Evolutionary conservation across 2,888 invertebrate species (phyloP).

Genomic region (Apamea anceps): DNA sequence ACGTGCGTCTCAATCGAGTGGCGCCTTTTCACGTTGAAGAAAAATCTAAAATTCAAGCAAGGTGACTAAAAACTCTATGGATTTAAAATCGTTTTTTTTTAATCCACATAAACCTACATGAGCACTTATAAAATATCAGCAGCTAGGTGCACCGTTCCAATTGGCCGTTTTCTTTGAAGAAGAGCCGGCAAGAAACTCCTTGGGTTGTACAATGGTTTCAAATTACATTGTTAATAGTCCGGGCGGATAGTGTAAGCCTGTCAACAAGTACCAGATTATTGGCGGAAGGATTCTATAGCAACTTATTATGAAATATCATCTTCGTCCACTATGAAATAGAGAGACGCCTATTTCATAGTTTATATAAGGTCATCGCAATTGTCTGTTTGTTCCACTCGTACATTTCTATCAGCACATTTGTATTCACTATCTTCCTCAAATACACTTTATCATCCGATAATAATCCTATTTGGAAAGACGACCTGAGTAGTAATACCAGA

Average conservation of each 20-base stretch:
- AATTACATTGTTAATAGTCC: not conserved
- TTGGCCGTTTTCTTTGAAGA: not conserved
- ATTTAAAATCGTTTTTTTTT: no score
- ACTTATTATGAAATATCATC: not conserved
- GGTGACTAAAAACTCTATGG: not conserved
- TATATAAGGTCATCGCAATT: not conserved
- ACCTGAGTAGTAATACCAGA: not conserved
- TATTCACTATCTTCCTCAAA: not conserved
- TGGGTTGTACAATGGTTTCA: not conserved
- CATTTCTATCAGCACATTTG: not conserved
- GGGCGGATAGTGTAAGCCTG: not conserved
- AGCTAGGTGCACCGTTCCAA: not conserved
- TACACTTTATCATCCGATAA: not conserved
- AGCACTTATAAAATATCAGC: not conserved
- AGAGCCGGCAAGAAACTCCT: not conserved
- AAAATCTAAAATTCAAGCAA: conserved; percentile 1
- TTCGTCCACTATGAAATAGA: not conserved
- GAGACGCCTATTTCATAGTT: not conserved
- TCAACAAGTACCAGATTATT: not conserved
- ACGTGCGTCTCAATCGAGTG: conserved; percentile 26
- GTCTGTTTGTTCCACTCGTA: not conserved
- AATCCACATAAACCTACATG: not conserved
- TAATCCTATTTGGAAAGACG: not conserved
- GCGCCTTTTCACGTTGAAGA: conserved; percentile 1
- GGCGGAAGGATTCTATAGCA: not conserved